Base-by-base conservation (phyloP, 2,888 invertebrate species). In the Hemicrepidius hirtus region DNA sequence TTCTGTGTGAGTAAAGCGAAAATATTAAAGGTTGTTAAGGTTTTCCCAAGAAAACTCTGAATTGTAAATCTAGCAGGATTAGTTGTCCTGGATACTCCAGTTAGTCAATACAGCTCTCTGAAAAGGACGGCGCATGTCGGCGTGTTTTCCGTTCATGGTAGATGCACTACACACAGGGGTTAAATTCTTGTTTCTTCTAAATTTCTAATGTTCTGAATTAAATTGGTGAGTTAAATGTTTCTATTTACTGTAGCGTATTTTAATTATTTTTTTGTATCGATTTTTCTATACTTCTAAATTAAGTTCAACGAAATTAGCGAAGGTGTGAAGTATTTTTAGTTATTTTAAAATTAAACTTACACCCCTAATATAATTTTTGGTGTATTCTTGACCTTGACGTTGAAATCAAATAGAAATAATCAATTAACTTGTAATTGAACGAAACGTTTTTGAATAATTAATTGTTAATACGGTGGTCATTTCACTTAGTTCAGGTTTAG, bases 61-160 rank as follows among this genome's bases (percentile, higher is more conserved):
- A 13, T 7, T 50, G 24, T 20, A 35, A 57, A 37, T 57, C 57
- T 57, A 57, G 20, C n/a, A 37, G 57, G 12, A 20, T 37, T 37
- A 37, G 12, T 16, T 10, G 37, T 37, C 57, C 40, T 13, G 57
- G 37, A 37, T n/a, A n/a, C 37, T 46, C 24, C 24, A n/a, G 55
- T 41, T 67, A 41, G 68, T 72, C 57, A 63, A 72, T 57, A 59
- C 60, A 24, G 55, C 37, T 37, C 50, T 40, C 37, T 4, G 10
- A 7, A 24, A 46, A 4, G 12, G 13, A 44, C 20, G n/a, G 55
- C 68, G 63, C 35, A 63, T 72, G 32, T 46, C 49, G 28, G 24
- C 12, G 24, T 63, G 46, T 41, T 67, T 44, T 50, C 3, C n/a
- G 60, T 63, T 65, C 32, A 49, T 35, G 12, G 49, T 35, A 28